These are phyloP conservation scores for Leptopilina syphax DNA, from an alignment of 2,888 invertebrate species.

Conservation along the genomic window DNA sequence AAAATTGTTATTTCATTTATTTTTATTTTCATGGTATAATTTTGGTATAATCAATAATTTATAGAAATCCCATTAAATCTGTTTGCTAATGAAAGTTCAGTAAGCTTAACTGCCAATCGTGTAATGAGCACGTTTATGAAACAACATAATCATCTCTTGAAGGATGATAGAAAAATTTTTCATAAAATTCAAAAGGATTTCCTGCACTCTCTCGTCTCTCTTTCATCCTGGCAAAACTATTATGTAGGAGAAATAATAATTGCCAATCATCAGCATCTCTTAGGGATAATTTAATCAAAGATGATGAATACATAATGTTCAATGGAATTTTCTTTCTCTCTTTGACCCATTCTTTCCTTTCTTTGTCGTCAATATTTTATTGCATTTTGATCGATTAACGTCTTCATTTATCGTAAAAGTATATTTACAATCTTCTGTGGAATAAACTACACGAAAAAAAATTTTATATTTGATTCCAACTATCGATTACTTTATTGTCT, in stretches of 20 bases:
- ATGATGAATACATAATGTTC: neutral
- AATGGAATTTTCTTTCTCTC: neutral
- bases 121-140: slow-evolving; percentile 26
- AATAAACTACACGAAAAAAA: too few species aligned
- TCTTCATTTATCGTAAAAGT: neutral
- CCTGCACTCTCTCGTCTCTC: neutral
- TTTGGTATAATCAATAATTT: neutral
- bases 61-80: neutral
- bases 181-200: slow-evolving; percentile 16
- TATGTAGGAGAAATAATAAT: neutral
- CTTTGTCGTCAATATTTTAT: neutral
- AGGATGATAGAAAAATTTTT: neutral
- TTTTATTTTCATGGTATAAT: too few species aligned
- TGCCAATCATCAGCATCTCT: neutral
- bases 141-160: slow-evolving; percentile 29
- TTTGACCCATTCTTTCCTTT: too few species aligned
- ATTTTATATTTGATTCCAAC: too few species aligned
- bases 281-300: slow-evolving; percentile 5
- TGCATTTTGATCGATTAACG: neutral
- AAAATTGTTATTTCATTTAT: too few species aligned
- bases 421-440: too few species aligned
- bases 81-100: slow-evolving; percentile 3
- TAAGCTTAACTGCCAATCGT: slow-evolving; percentile 4
- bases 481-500: too few species aligned
- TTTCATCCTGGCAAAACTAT: too few species aligned